Evolutionary conservation across 2,888 invertebrate genomes (phyloP).

Genomic region (Sicus ferrugineus): DNA sequence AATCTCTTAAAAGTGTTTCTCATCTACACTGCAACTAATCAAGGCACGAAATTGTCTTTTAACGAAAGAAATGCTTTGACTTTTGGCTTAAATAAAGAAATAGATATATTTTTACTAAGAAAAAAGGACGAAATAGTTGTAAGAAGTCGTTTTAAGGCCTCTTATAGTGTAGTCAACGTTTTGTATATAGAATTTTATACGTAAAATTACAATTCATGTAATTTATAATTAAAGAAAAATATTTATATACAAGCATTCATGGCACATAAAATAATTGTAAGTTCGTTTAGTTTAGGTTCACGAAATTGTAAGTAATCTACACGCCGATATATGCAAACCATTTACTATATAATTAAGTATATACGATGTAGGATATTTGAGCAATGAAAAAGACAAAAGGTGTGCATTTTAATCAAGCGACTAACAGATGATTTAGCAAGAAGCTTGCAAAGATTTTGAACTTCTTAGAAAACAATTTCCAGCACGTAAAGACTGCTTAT

Average conservation of each 20-base stretch:
- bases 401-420: not conserved
- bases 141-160: not conserved
- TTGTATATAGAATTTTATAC: slow-evolving; percentile 33
- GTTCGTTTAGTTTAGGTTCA: slow-evolving; percentile 16
- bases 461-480: too few species aligned
- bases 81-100: too few species aligned
- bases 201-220: slow-evolving; percentile 18
- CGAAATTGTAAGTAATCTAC: slow-evolving; percentile 32
- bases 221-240: slow-evolving; percentile 17
- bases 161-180: slow-evolving; percentile 9
- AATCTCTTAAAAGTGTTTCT: too few species aligned
- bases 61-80: too few species aligned
- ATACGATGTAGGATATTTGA: slow-evolving; percentile 47
- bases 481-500: too few species aligned
- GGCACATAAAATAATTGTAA: slow-evolving; percentile 18
- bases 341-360: slow-evolving; percentile 46
- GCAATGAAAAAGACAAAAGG: too few species aligned
- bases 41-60: too few species aligned
- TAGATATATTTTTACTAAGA: too few species aligned
- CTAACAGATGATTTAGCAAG: not conserved
- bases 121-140: too few species aligned
- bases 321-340: slow-evolving; percentile 41
- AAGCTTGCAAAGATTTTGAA: slow-evolving; percentile 26
- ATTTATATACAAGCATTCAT: slow-evolving; percentile 19
- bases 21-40: too few species aligned